Conservation (phyloP, 1,140 invertebrate species). For the Pseudachorutes palmiensis region DNA sequence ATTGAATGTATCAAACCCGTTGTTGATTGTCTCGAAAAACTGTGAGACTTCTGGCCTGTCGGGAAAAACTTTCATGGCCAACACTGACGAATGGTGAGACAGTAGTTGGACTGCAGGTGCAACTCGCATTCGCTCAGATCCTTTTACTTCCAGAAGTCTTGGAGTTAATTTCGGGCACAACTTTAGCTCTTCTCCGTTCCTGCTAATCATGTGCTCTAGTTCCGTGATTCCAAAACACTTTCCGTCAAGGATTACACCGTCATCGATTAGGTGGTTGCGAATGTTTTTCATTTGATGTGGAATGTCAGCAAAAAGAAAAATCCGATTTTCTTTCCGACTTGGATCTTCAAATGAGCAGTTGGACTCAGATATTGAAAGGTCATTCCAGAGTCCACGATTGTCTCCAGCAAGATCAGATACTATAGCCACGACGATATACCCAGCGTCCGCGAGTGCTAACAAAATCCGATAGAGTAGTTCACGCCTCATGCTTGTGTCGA, state of each 20-base stretch:
- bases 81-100: slow-evolving; percentile 16
- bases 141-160: slow-evolving; percentile 15
- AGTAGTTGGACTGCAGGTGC: slow-evolving; percentile 26
- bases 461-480: not conserved
- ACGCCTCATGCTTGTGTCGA: slow-evolving; percentile 15
- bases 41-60: slow-evolving; percentile 13
- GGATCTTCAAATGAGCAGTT: slow-evolving; percentile 25
- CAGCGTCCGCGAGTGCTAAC: not conserved
- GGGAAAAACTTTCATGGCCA: slow-evolving; percentile 11
- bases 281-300: slow-evolving; percentile 34
- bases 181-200: slow-evolving; percentile 25
- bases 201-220: slow-evolving; percentile 26
- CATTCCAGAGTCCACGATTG: slow-evolving; percentile 26
- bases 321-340: not conserved
- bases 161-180: slow-evolving; percentile 23
- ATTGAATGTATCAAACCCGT: slow-evolving; percentile 34
- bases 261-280: slow-evolving; percentile 33
- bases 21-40: slow-evolving; percentile 27
- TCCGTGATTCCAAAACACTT: not conserved
- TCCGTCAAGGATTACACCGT: slow-evolving; percentile 5
- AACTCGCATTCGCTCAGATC: slow-evolving; percentile 28
- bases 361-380: slow-evolving; percentile 9
- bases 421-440: slow-evolving; percentile 15
- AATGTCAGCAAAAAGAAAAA: slow-evolving; percentile 36
- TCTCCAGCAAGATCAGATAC: slow-evolving; percentile 22